Evolutionary conservation across 2,797 vertebrate genomes (phyloP), one percentile per base, ranked within the genome.

Genomic region (Enoplosus armatus): DNA sequence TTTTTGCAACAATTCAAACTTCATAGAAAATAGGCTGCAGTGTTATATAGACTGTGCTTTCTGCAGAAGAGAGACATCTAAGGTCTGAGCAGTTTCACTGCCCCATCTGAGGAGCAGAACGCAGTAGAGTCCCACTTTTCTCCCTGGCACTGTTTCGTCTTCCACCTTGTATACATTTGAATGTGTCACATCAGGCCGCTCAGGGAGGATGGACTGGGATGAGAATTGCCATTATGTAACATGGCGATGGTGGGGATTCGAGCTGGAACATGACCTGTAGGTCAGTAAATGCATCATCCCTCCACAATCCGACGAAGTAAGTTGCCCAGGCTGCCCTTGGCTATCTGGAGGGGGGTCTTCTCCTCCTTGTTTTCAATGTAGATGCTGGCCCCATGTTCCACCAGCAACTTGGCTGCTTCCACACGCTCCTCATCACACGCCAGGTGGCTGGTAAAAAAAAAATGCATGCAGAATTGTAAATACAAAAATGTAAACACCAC

Each of bases 291-390:
- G 59, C 51, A 29, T 95, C 96, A 98, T 76, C 96, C 96, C 90
- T 99, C 97, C 18, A 97, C 97, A 29, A 99, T 96, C 83, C 95
- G 95, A 60, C 94, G 96, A 12, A 99, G 95, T 66, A 97, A 24
- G 62, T 94, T 93, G 26, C 94, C 96, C 85, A 99, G 93, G 33
- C 96, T 93, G 5, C 97, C 96, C 88, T 96, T 98, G n/a, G 97
- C 95, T 31, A 98, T 86, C 94, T 99, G 97, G 56, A 99, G 87
- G 0, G 98, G 98, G 0, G 98, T 99, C 92, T 97, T 97, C 88
- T 98, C 96, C 87, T 99, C 98, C 89, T 99, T 99, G 92, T 99
- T 99, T 87, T 98, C 97, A 73, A 99, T 96, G 91, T 98, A 97
- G 94, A 99, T 98, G 90, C 97, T 99, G 86, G 98, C 97, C 77